Percentiles rank a stretch among this genome's conserved stretches.
phyloP scores from a whole-genome alignment of 2,888 invertebrate genomes.

The Agonopterix heracliana region DNA sequence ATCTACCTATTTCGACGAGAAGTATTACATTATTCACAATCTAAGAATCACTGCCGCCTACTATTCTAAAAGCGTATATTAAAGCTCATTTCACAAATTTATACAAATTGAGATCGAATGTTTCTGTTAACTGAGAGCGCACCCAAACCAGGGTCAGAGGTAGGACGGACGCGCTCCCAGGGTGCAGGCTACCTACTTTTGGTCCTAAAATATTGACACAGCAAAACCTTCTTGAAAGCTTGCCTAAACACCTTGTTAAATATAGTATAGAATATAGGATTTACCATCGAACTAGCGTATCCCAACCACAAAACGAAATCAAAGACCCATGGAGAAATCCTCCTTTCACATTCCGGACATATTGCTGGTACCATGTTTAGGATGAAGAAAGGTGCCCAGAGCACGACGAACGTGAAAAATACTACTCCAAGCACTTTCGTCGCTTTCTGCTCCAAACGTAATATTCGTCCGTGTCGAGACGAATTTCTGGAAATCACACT shows the following conservation, averaged over 20 bases:
- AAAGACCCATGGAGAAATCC: constrained; percentile 86
- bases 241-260: constrained; percentile 96
- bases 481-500: constrained; percentile 89
- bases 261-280: constrained; percentile 96
- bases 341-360: constrained; percentile 86
- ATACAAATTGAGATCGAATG: constrained; percentile 64
- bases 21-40: too few relatives aligned
- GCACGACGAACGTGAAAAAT: constrained; percentile 94
- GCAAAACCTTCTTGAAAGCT: constrained; percentile 90
- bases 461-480: constrained; percentile 87
- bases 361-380: constrained; percentile 90
- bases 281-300: constrained; percentile 95
- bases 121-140: constrained; percentile 71
- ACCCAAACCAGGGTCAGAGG: constrained; percentile 61
- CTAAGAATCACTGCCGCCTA: too few relatives aligned
- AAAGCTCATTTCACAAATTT: constrained; percentile 41
- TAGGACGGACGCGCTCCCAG: constrained; percentile 68
- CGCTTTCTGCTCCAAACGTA: constrained; percentile 95
- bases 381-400: constrained; percentile 98
- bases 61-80: constrained; percentile 34
- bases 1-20: neutral
- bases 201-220: constrained; percentile 82
- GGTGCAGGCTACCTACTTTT: constrained; percentile 65
- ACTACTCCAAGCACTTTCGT: constrained; percentile 96
- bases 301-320: constrained; percentile 95